Conservation (phyloP, 2,797 vertebrate species). For the Propithecus perrieri region DNA sequence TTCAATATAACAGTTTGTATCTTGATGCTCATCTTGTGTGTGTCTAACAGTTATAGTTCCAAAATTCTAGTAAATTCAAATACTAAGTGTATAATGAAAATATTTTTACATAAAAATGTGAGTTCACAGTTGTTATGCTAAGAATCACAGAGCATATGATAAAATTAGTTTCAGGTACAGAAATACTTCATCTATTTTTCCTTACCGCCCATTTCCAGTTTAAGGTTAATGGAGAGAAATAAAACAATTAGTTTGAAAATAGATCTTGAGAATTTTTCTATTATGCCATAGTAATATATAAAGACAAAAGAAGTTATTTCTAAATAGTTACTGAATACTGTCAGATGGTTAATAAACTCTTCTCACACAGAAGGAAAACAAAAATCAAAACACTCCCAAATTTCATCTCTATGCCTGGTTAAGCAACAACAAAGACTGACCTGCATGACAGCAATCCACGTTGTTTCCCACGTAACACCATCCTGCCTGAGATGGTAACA, state of each 20-base stretch:
- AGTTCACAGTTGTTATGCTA: slow-evolving; percentile 47
- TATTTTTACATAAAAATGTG: slow-evolving; percentile 49
- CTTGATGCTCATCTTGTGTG: neutral
- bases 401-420: neutral
- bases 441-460: neutral
- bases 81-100: slow-evolving; percentile 45
- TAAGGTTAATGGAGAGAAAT: neutral
- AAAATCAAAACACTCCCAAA: neutral
- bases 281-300: neutral
- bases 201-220: neutral
- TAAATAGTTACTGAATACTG: neutral
- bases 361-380: slow-evolving; percentile 8
- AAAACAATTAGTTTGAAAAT: slow-evolving; percentile 41
- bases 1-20: neutral
- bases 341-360: neutral
- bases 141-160: neutral
- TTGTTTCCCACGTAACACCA: neutral
- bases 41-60: neutral
- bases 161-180: neutral
- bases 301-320: slow-evolving; percentile 4
- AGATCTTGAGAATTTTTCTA: slow-evolving; percentile 33
- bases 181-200: slow-evolving; percentile 44
- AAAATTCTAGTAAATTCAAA: slow-evolving; percentile 58
- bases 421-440: neutral
- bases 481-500: neutral